Percentiles rank a stretch among this genome's conserved stretches.
Evolutionary conservation across 2,888 invertebrate genomes (phyloP).

Genomic region (Agrenia bidenticulata): DNA sequence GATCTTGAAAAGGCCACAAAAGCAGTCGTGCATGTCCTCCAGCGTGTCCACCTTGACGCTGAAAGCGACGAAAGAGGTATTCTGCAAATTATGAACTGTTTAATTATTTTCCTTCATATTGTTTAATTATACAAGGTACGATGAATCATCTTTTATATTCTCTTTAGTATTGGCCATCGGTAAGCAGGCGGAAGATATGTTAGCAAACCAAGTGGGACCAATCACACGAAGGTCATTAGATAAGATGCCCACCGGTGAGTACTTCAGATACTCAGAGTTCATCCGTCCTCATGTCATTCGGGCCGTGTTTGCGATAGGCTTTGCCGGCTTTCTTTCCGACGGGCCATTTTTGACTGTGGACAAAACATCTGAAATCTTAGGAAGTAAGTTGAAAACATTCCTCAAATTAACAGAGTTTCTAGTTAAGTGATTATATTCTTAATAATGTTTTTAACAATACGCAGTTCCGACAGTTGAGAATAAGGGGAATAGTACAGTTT

Average conservation of each 20-base stretch:
- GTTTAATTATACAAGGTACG: too few relatives aligned
- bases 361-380: neutral
- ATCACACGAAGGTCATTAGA: neutral
- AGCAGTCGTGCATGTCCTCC: constrained; percentile 6
- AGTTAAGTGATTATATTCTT: too few relatives aligned
- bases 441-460: neutral
- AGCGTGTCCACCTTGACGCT: constrained; percentile 12
- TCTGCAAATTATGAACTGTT: neutral
- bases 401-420: too few relatives aligned
- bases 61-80: constrained; percentile 14
- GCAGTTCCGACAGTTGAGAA: constrained; percentile 11
- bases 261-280: constrained; percentile 10
- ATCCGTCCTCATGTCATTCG: neutral
- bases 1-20: constrained; percentile 10
- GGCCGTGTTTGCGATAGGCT: constrained; percentile 7
- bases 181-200: neutral
- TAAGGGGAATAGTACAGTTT: neutral
- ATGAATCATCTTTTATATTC: too few relatives aligned
- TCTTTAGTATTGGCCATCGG: constrained; percentile 1
- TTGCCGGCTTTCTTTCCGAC: constrained; percentile 5
- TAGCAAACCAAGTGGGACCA: neutral
- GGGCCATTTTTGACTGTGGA: constrained; percentile 3
- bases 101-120: neutral
- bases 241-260: constrained; percentile 10
- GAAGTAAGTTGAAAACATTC: neutral